Conservation (phyloP, 2,797 vertebrate species). For the Petrocephalus sullivani region DNA sequence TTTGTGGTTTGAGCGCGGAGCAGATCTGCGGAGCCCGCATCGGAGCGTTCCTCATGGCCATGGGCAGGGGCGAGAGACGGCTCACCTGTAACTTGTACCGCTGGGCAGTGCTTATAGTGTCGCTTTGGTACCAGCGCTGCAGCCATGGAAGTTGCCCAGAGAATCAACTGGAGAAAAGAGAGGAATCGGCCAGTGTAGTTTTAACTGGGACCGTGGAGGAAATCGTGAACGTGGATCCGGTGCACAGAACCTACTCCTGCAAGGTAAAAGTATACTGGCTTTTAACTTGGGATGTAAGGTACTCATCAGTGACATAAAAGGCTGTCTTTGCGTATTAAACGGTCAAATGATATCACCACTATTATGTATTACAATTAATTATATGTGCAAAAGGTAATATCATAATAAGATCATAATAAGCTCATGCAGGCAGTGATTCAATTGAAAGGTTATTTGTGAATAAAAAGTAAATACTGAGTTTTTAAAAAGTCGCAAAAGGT, state of each 20-base stretch:
- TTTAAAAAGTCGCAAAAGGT: background rate
- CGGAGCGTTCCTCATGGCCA: constrained; percentile 42
- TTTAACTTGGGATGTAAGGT: background rate
- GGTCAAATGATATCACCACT: background rate
- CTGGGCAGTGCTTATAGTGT: constrained; percentile 46
- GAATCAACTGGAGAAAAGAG: constrained; percentile 77
- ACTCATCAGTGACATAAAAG: background rate
- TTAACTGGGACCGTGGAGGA: constrained; percentile 95
- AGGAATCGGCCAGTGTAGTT: constrained; percentile 90
- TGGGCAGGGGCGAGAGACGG: constrained; percentile 54
- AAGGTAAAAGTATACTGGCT: constrained; percentile 67
- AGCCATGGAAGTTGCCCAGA: constrained; percentile 75
- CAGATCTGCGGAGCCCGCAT: background rate
- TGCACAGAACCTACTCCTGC: constrained; percentile 93
- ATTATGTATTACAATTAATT: background rate
- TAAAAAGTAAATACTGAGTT: background rate
- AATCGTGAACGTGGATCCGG: constrained; percentile 92
- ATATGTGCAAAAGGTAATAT: background rate
- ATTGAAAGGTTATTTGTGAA: background rate
- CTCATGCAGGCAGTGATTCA: background rate
- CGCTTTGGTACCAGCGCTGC: constrained; percentile 50
- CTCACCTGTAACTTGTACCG: constrained; percentile 36
- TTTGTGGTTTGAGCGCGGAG: background rate
- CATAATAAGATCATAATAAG: background rate
- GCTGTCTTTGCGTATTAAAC: background rate